A percentile compares a stretch with the other conserved stretches of the same genome.
These are phyloP conservation scores for Marcusenius ussheri DNA, from an alignment of 2,113 vertebrate genomes.

Conservation along the genomic window DNA sequence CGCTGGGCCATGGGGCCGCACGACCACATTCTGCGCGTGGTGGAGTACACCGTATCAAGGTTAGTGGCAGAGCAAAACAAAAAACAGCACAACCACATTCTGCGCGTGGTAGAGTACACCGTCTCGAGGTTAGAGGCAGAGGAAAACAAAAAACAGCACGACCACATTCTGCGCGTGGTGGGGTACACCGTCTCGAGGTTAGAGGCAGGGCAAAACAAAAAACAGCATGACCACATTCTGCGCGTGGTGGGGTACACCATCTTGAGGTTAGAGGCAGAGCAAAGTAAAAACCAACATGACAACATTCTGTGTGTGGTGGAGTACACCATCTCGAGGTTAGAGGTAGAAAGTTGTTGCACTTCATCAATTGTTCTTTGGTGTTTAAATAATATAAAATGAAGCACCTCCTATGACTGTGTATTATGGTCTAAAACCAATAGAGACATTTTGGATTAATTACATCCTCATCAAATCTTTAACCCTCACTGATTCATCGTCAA, in stretches of 20 bases:
- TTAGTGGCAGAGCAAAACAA: conserved; percentile 27
- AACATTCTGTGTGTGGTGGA: conserved; percentile 43
- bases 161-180: too few species aligned
- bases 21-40: conserved; percentile 63
- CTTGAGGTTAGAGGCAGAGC: neutral
- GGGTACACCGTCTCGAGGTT: conserved; percentile 90
- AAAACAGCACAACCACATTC: too few species aligned
- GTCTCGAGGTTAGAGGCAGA: too few species aligned
- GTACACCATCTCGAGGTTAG: conserved; percentile 90
- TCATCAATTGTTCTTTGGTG: neutral
- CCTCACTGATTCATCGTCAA: neutral
- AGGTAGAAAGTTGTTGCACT: neutral
- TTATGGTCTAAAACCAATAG: neutral
- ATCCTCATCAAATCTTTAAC: neutral
- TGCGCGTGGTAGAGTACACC: too few species aligned
- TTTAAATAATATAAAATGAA: neutral
- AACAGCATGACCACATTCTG: neutral
- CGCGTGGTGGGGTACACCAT: neutral
- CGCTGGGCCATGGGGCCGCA: conserved; percentile 98
- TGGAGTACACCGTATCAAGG: conserved; percentile 94
- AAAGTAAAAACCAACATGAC: neutral
- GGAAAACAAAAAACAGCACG: too few species aligned
- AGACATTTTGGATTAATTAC: neutral
- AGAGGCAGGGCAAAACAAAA: too few species aligned
- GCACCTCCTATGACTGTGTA: neutral